These are phyloP conservation scores for Phaenicophaeus curvirostris DNA, from an alignment of 2,797 vertebrate genomes.

Conservation along the genomic window DNA sequence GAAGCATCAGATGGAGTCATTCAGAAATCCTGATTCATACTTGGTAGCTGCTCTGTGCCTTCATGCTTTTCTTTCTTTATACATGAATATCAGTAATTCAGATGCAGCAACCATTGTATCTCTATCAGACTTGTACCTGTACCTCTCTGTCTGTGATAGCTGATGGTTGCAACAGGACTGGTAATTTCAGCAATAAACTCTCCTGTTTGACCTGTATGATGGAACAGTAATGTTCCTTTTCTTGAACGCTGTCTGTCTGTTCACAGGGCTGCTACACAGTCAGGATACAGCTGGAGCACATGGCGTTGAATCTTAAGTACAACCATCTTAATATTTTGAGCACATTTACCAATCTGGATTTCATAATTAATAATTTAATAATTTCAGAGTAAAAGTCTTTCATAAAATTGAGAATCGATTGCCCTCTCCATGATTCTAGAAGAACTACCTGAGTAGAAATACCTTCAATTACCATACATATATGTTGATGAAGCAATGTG, in stretches of 20 bases:
- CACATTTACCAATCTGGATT: not conserved
- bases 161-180: not conserved
- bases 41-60: not conserved
- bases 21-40: conserved; percentile 9
- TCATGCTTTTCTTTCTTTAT: not conserved
- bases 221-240: not conserved
- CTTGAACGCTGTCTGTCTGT: not conserved
- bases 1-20: not conserved
- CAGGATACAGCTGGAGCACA: not conserved
- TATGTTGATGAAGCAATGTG: not conserved
- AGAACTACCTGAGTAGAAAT: not conserved
- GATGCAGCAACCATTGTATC: not conserved
- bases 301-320: not conserved
- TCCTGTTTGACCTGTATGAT: not conserved
- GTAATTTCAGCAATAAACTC: not conserved
- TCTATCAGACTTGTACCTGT: not conserved
- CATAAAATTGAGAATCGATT: not conserved
- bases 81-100: not conserved
- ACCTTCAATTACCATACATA: not conserved
- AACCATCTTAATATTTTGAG: not conserved
- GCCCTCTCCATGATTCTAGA: not conserved
- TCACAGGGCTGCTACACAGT: not conserved
- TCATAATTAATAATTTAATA: not conserved
- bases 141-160: not conserved
- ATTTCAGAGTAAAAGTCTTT: not conserved